These are phyloP conservation scores for Brachylomia viminalis DNA, from an alignment of 2,888 invertebrate species.

Conservation along the genomic window DNA sequence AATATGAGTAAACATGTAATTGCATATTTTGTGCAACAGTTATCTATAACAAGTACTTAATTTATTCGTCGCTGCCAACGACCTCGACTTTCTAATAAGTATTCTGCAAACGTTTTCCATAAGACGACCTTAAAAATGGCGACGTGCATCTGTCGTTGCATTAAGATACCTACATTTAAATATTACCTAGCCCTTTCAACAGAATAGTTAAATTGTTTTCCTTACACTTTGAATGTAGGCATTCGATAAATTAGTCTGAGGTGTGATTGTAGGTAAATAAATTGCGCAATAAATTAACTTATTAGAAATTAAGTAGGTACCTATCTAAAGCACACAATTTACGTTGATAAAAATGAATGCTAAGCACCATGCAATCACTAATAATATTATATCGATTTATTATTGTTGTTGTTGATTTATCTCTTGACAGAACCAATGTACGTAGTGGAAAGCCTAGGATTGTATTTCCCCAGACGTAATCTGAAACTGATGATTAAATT, in stretches of 20 bases:
- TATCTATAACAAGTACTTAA: slow-evolving; percentile 37
- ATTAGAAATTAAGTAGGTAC: not conserved
- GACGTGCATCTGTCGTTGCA: not conserved
- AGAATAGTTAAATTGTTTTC: no score
- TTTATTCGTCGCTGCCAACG: slow-evolving; percentile 43
- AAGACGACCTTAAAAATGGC: slow-evolving; percentile 22
- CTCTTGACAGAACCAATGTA: not conserved
- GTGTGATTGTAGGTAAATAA: not conserved
- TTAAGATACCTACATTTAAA: slow-evolving; percentile 13
- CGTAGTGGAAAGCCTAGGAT: not conserved
- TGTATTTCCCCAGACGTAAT: slow-evolving; percentile 3
- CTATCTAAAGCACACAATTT: no score
- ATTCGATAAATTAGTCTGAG: not conserved
- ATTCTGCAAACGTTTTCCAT: slow-evolving; percentile 40
- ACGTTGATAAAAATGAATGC: not conserved
- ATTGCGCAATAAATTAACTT: not conserved
- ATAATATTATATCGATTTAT: not conserved
- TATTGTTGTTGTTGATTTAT: not conserved
- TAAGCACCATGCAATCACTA: not conserved
- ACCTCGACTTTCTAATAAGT: slow-evolving; percentile 52
- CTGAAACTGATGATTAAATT: slow-evolving; percentile 17
- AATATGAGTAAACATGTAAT: not conserved
- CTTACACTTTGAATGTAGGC: no score
- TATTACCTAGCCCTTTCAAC: not conserved
- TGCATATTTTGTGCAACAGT: slow-evolving; percentile 25